Base-by-base conservation (phyloP, 2,888 invertebrate genomes). In the Phania funesta region DNA sequence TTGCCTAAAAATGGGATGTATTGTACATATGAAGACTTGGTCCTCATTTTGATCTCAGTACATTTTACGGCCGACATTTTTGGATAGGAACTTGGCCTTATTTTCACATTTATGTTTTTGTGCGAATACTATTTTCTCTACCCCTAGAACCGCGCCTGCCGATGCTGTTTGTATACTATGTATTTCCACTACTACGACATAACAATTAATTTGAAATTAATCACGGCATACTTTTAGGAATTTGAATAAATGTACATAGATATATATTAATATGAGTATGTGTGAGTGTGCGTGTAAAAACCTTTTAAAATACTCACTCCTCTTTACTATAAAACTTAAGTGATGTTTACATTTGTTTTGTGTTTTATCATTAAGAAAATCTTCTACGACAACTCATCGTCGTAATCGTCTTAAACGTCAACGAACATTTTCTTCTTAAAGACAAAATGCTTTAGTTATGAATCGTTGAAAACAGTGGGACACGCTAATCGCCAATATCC, bases 131-230 rank as follows among this genome's bases (percentile, higher is more conserved):
- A n/a, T n/a, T n/a, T n/a, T n/a, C n/a, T n/a, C n/a, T n/a, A n/a
- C n/a, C n/a, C n/a, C n/a, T n/a, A n/a, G n/a, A n/a, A n/a, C n/a
- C n/a, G n/a, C n/a, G n/a, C n/a, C n/a, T n/a, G n/a, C n/a, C n/a
- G n/a, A n/a, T n/a, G n/a, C n/a, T n/a, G n/a, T n/a, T n/a, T n/a
- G 11, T 2, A 32, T 32, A 11, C 3, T 11, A 11, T 32, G 8
- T 32, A 32, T 52, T 29, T 13, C 9, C 16, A 29, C 24, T 18
- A 20, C 50, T 35, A 54, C 74, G 74, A 80, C 74, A 80, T 64
- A 74, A 64, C 68, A 80, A 74, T 74, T 70, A 68, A 64, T 74
- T 67, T 68, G 68, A 64, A 68, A 80, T 80, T 80, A 80, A 80
- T 74, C 80, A 80, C 80, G 18, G 62, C 68, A 80, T 68, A 46